Conservation (phyloP, 2,888 invertebrate species). For the Cybosia mesomella region DNA sequence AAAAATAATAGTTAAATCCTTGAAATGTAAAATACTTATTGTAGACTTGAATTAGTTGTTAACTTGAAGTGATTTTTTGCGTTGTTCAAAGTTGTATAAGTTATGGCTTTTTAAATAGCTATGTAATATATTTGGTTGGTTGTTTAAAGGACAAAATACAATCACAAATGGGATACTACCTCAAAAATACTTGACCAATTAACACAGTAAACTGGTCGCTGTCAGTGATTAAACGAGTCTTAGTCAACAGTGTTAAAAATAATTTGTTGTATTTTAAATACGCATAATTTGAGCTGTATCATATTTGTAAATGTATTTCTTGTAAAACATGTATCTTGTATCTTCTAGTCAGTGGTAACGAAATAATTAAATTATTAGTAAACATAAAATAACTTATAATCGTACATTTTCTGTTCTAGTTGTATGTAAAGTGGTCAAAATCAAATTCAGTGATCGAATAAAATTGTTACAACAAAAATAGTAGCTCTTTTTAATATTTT, state of each 20-base stretch:
- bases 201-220: neutral
- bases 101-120: conserved; percentile 68
- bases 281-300: neutral
- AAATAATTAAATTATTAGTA: conserved; percentile 61
- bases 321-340: conserved; percentile 28
- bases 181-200: conserved; percentile 3
- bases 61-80: conserved; percentile 46
- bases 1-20: conserved; percentile 40
- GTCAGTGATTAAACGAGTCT: too few species aligned
- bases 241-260: neutral
- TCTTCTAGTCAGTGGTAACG: conserved; percentile 58
- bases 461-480: conserved; percentile 84
- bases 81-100: conserved; percentile 47
- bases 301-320: conserved; percentile 13
- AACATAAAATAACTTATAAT: conserved; percentile 62
- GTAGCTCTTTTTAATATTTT: conserved; percentile 44
- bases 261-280: neutral
- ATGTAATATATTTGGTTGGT: conserved; percentile 54
- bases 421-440: conserved; percentile 75
- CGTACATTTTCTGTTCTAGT: conserved; percentile 77
- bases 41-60: conserved; percentile 53
- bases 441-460: conserved; percentile 85
- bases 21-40: conserved; percentile 48
- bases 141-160: conserved; percentile 33
- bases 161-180: conserved; percentile 24